Evolutionary conservation across 53 echinoderm and acorn worm genomes (phyloP).

Genomic region (Luidia sarsii): DNA sequence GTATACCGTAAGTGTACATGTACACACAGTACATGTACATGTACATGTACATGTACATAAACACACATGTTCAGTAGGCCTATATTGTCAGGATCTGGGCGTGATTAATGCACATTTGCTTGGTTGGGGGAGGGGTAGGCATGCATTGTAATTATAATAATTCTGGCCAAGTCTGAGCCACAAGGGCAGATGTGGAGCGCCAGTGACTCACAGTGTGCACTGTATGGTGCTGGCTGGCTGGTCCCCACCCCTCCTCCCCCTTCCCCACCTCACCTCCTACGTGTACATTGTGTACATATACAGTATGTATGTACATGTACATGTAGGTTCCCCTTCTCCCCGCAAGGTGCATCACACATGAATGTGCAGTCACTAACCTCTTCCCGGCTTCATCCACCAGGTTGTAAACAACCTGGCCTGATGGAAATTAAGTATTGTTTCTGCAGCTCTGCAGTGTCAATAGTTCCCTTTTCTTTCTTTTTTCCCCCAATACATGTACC

Average conservation of each 20-base stretch:
- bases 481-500: too few species aligned
- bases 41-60: neutral
- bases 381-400: neutral
- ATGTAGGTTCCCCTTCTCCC: neutral
- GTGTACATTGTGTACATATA: neutral
- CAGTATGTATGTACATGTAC: slow-evolving; percentile 9
- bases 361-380: neutral
- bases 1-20: too few species aligned
- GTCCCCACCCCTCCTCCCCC: slow-evolving; percentile 8
- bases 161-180: slow-evolving; percentile 14
- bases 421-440: slow-evolving; percentile 11
- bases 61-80: too few species aligned
- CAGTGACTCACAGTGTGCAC: slow-evolving; percentile 40
- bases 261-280: neutral
- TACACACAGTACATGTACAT: slow-evolving; percentile 2
- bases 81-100: too few species aligned
- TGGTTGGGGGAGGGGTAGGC: neutral
- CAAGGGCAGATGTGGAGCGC: neutral
- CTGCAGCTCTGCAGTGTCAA: neutral
- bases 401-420: neutral
- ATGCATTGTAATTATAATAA: slow-evolving; percentile 31
- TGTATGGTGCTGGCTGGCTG: slow-evolving; percentile 10
- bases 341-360: neutral
- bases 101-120: neutral
- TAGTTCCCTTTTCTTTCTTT: slow-evolving; percentile 2